phyloP scores from a whole-genome alignment of 2,113 vertebrate species.

The Colossoma macropomum region DNA sequence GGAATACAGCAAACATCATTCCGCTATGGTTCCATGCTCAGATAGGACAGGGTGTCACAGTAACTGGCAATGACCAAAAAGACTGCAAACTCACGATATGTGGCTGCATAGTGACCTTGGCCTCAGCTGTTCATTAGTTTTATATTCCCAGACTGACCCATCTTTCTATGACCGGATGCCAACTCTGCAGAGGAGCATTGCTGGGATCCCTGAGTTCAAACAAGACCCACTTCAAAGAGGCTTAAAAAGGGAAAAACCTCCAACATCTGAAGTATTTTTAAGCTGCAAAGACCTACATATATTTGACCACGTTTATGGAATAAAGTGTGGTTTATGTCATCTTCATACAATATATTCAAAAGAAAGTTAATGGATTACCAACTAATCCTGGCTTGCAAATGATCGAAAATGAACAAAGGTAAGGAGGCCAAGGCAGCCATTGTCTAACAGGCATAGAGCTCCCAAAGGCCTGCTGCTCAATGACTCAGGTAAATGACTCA shows the following conservation, averaged over 20 bases:
- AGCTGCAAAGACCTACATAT: background rate
- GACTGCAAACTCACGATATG: background rate
- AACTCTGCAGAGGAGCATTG: background rate
- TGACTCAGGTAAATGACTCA: background rate
- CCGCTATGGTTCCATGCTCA: slow-evolving; percentile 2
- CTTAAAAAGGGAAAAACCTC: background rate
- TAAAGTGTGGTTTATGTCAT: background rate
- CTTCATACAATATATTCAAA: background rate
- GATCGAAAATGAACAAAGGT: background rate
- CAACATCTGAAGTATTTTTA: background rate
- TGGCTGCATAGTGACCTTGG: background rate
- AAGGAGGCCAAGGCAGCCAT: background rate
- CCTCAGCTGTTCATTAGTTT: slow-evolving; percentile 42
- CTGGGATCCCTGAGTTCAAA: background rate
- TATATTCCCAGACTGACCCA: slow-evolving; percentile 27
- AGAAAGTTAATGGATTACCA: background rate
- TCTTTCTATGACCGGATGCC: slow-evolving; percentile 1
- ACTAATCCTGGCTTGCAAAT: background rate
- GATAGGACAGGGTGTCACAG: background rate
- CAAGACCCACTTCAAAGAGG: background rate
- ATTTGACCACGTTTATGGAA: background rate
- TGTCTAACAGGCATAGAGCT: background rate
- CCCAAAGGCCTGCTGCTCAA: background rate
- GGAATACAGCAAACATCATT: too few species aligned
- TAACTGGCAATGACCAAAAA: slow-evolving; percentile 7